Evolutionary conservation across 2,888 invertebrate genomes (phyloP).

Genomic region (Oscheius sp.): DNA sequence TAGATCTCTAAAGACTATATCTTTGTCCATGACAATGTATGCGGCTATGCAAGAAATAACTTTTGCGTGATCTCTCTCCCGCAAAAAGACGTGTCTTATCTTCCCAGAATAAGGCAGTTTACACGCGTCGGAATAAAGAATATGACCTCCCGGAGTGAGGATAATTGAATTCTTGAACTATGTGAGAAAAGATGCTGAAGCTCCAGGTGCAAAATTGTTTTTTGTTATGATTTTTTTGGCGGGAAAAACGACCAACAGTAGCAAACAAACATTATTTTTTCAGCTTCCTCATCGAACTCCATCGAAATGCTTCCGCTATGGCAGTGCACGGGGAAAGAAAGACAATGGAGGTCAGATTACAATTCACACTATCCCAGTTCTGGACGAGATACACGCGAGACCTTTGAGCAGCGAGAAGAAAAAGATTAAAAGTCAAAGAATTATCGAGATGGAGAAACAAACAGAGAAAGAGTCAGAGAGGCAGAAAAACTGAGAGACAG

Average conservation of each 20-base stretch:
- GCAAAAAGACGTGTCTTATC: too few relatives aligned
- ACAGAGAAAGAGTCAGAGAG: not conserved
- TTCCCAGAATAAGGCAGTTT: too few relatives aligned
- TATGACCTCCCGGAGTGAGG: not conserved
- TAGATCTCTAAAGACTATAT: too few relatives aligned
- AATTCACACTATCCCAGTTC: too few relatives aligned
- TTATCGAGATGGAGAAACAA: not conserved
- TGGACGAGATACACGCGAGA: too few relatives aligned
- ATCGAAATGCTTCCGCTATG: slow-evolving; percentile 11
- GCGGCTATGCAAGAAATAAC: too few relatives aligned
- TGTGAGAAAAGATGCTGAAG: not conserved
- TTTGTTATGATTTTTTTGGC: not conserved
- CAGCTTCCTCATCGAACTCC: slow-evolving; percentile 33
- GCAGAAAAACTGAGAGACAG: too few relatives aligned
- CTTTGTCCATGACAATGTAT: too few relatives aligned
- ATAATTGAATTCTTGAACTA: not conserved
- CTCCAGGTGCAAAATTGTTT: not conserved
- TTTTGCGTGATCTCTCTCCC: too few relatives aligned
- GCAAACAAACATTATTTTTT: not conserved
- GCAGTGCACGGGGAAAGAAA: slow-evolving; percentile 3
- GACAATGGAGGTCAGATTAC: slow-evolving; percentile 28
- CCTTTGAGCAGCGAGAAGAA: too few relatives aligned
- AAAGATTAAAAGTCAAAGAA: not conserved
- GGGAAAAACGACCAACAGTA: not conserved
- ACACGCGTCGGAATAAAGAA: too few relatives aligned